Percentiles rank a stretch among this genome's conserved stretches.
phyloP scores from a whole-genome alignment of 2,888 invertebrate species.

The Eucera pruinosa region DNA sequence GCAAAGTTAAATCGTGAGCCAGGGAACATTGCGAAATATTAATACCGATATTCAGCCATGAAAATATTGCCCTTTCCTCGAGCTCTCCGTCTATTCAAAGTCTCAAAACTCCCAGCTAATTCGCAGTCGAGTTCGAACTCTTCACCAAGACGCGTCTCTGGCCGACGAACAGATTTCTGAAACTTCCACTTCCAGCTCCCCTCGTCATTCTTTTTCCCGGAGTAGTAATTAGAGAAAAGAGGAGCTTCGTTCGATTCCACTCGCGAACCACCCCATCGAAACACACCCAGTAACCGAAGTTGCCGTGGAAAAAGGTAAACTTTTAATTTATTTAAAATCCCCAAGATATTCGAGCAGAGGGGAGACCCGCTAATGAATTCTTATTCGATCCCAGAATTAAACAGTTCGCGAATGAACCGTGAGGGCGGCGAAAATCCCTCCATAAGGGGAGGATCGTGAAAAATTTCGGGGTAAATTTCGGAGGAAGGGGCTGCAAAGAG shows the following conservation, averaged over 20 bases:
- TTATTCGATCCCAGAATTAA: slow-evolving; percentile 74
- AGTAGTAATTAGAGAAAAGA: slow-evolving; percentile 65
- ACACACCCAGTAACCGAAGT: slow-evolving; percentile 3
- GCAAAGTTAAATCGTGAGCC: neutral
- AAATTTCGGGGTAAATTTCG: slow-evolving; percentile 39
- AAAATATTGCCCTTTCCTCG: neutral
- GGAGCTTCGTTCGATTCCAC: slow-evolving; percentile 24
- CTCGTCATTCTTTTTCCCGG: no score
- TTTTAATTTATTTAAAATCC: slow-evolving; percentile 76
- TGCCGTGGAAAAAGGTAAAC: slow-evolving; percentile 55
- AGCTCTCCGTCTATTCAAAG: slow-evolving; percentile 1
- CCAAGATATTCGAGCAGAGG: neutral
- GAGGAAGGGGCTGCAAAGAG: neutral
- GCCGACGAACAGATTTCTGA: slow-evolving; percentile 23
- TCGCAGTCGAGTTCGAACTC: slow-evolving; percentile 10
- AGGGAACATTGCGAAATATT: neutral
- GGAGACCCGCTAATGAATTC: slow-evolving; percentile 70
- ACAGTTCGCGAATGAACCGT: slow-evolving; percentile 64
- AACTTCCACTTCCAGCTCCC: neutral
- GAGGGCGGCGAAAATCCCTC: slow-evolving; percentile 52
- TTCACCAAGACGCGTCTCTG: neutral
- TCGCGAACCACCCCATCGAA: slow-evolving; percentile 9
- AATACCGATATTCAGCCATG: slow-evolving; percentile 11
- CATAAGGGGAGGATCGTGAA: slow-evolving; percentile 37
- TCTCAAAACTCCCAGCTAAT: neutral